phyloP scores from a whole-genome alignment of 1,140 invertebrate species.

The Anagrus nilaparvatae region DNA sequence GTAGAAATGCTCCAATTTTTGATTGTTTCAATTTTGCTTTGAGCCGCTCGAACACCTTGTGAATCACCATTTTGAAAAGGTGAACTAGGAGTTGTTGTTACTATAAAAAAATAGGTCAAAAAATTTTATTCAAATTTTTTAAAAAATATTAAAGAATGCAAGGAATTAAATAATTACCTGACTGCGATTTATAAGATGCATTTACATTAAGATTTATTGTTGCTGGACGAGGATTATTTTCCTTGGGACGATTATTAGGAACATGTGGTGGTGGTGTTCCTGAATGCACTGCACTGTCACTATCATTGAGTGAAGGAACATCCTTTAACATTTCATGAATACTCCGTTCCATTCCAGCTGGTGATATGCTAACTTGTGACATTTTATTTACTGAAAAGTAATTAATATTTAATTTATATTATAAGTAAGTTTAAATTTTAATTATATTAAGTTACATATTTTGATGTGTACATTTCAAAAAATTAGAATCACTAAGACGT shows the following conservation, averaged over 20 bases:
- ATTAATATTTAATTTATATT: too few relatives aligned
- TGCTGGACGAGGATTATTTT: conserved; percentile 35
- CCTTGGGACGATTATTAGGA: conserved; percentile 28
- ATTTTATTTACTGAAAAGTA: conserved; percentile 19
- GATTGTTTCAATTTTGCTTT: conserved; percentile 76
- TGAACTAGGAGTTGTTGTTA: conserved; percentile 36
- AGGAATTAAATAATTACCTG: conserved; percentile 21
- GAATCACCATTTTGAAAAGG: conserved; percentile 51
- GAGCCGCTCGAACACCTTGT: conserved; percentile 50
- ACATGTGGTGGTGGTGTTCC: conserved; percentile 46
- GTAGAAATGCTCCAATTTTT: conserved; percentile 96
- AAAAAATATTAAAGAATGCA: background rate
- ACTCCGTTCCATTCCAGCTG: conserved; percentile 52
- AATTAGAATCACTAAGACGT: too few relatives aligned
- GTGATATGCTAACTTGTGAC: conserved; percentile 31
- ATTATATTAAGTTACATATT: too few relatives aligned
- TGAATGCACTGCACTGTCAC: conserved; percentile 62
- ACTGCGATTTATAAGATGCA: conserved; percentile 25
- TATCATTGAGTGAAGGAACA: conserved; percentile 68
- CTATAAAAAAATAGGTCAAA: conserved; percentile 23
- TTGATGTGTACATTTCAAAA: too few relatives aligned
- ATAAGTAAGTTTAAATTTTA: too few relatives aligned
- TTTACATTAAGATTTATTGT: conserved; percentile 35
- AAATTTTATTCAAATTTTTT: conserved; percentile 14
- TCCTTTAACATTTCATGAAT: conserved; percentile 84